A percentile compares a stretch with the other conserved stretches of the same genome.
phyloP scores from a whole-genome alignment of 1,140 invertebrate species.

The Drosophila subobscura region DNA sequence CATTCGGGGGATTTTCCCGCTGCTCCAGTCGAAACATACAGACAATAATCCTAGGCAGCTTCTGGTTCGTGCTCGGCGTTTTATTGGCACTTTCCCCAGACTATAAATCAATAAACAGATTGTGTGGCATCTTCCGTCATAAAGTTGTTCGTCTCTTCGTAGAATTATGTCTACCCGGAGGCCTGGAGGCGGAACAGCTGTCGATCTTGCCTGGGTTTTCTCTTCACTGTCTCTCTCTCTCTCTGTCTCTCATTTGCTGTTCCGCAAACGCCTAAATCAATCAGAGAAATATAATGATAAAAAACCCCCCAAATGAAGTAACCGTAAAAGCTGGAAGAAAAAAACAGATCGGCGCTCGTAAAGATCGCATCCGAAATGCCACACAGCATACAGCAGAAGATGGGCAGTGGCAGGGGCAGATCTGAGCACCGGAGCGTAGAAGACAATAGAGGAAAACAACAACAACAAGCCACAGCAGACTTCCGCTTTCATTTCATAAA shows the following conservation, averaged over 20 bases:
- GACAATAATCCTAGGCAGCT: slow-evolving; percentile 43
- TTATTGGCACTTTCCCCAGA: slow-evolving; percentile 75
- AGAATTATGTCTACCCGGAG: slow-evolving; percentile 22
- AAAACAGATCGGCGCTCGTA: slow-evolving; percentile 59
- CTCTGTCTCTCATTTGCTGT: no score
- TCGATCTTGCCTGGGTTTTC: slow-evolving; percentile 6
- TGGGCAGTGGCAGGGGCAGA: slow-evolving; percentile 13
- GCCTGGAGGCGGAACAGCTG: slow-evolving; percentile 6
- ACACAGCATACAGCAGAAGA: slow-evolving; percentile 45
- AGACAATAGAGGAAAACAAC: slow-evolving; percentile 47
- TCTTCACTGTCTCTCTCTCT: background rate
- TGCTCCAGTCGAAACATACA: background rate
- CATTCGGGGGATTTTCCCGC: slow-evolving; percentile 23
- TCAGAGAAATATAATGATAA: slow-evolving; percentile 43
- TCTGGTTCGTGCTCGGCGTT: slow-evolving; percentile 38
- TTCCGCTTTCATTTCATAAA: slow-evolving; percentile 81
- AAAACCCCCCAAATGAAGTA: slow-evolving; percentile 51
- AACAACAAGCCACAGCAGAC: slow-evolving; percentile 72
- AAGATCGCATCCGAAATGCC: slow-evolving; percentile 64
- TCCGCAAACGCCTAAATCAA: slow-evolving; percentile 60
- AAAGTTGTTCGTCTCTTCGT: slow-evolving; percentile 54
- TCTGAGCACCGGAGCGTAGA: slow-evolving; percentile 13
- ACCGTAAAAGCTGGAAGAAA: slow-evolving; percentile 62
- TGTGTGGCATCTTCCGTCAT: slow-evolving; percentile 68
- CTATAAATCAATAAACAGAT: slow-evolving; percentile 81